These are phyloP conservation scores for Nipponia nippon DNA, from an alignment of 2,113 vertebrate species.

Conservation along the genomic window DNA sequence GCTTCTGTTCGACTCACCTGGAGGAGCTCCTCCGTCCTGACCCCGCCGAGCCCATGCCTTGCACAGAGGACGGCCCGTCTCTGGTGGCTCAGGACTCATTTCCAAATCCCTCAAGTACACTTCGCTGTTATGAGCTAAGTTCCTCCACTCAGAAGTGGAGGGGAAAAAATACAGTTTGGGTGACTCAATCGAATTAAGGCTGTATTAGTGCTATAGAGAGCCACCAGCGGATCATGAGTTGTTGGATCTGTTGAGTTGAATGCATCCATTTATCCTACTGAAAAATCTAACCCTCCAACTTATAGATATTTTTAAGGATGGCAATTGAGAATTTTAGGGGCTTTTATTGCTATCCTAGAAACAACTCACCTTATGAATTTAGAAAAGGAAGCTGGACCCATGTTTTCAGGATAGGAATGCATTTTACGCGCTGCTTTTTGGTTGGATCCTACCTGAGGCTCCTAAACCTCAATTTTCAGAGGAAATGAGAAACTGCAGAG, in stretches of 20 bases:
- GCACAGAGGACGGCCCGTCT: neutral
- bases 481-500: neutral
- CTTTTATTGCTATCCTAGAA: neutral
- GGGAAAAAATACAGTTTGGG: neutral
- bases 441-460: neutral
- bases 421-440: neutral
- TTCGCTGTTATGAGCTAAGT: neutral
- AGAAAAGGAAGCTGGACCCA: neutral
- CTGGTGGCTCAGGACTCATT: neutral
- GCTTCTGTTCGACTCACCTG: neutral
- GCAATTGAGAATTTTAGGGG: neutral
- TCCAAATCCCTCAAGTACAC: neutral
- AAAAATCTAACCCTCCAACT: neutral
- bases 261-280: neutral
- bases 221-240: neutral
- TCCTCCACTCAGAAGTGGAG: neutral
- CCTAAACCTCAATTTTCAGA: neutral
- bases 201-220: neutral
- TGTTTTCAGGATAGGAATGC: neutral
- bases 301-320: neutral
- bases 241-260: neutral
- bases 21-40: accelerated
- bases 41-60: neutral
- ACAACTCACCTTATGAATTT: neutral
- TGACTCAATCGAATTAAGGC: neutral